phyloP scores from a whole-genome alignment of 1,140 invertebrate genomes.

The Aleiodes sp. region DNA sequence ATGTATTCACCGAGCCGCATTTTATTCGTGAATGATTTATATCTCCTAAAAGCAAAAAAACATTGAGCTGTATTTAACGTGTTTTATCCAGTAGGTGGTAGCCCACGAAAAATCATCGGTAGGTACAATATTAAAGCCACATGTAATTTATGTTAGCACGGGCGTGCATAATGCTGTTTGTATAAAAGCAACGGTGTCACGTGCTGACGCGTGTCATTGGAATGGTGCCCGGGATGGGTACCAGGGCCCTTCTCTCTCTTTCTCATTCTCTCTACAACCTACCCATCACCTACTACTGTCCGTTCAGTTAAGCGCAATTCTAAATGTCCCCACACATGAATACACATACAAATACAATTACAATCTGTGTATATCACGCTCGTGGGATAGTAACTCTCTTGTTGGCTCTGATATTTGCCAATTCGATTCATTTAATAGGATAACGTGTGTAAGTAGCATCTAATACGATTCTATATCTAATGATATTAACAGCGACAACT shows the following conservation, averaged over 20 bases:
- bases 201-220: constrained; percentile 49
- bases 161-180: constrained; percentile 60
- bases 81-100: constrained; percentile 49
- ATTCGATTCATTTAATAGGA: constrained; percentile 34
- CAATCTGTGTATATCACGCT: neutral
- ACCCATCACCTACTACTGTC: neutral
- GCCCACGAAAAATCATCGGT: constrained; percentile 41
- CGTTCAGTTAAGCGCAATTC: constrained; percentile 1
- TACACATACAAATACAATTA: neutral
- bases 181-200: constrained; percentile 51
- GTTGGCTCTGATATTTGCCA: constrained; percentile 26
- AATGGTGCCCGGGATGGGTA: too few relatives aligned
- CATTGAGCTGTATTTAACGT: constrained; percentile 41
- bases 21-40: constrained; percentile 7
- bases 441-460: constrained; percentile 30
- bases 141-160: constrained; percentile 58
- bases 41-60: neutral
- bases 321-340: neutral
- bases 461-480: constrained; percentile 21
- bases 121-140: constrained; percentile 56
- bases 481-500: constrained; percentile 18
- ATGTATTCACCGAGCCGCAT: too few relatives aligned
- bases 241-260: too few relatives aligned
- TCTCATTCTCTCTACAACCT: too few relatives aligned
- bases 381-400: constrained; percentile 19